Conservation (phyloP, 2,888 invertebrate genomes). For the Punctoribates punctum region DNA sequence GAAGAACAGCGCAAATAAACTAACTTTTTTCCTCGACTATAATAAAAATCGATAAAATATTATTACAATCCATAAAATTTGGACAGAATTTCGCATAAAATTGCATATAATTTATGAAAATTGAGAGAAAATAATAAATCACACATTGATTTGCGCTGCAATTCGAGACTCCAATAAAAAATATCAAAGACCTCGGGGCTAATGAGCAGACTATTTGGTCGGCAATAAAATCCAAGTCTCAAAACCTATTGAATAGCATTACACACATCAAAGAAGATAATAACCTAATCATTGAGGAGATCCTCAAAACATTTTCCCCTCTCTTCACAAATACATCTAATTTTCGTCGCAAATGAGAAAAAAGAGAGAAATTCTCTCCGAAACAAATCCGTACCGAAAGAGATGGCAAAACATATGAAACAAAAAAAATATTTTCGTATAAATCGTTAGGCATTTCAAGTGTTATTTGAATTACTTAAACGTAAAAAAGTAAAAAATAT, state of each 20-base stretch:
- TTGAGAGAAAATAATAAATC: not conserved
- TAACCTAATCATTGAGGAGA: not conserved
- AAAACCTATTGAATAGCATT: not conserved
- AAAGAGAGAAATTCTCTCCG: not conserved
- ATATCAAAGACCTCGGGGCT: not conserved
- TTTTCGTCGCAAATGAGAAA: not conserved
- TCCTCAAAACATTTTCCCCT: not conserved
- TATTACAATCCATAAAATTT: not conserved
- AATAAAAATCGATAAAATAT: constrained; percentile 20
- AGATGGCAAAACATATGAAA: not conserved
- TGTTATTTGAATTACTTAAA: not conserved
- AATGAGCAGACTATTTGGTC: not conserved
- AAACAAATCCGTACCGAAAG: not conserved
- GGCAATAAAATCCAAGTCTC: not conserved
- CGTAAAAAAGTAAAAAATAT: not conserved
- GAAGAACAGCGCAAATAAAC: not conserved
- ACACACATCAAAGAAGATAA: constrained; percentile 4
- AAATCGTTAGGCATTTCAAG: constrained; percentile 2
- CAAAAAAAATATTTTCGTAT: not conserved
- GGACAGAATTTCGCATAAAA: too few species aligned
- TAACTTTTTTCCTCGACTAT: not conserved
- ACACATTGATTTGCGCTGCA: not conserved
- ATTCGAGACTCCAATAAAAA: not conserved
- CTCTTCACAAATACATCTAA: not conserved
- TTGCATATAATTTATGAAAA: not conserved